phyloP scores from a whole-genome alignment of 2,113 vertebrate species.

The Nanger granti region DNA sequence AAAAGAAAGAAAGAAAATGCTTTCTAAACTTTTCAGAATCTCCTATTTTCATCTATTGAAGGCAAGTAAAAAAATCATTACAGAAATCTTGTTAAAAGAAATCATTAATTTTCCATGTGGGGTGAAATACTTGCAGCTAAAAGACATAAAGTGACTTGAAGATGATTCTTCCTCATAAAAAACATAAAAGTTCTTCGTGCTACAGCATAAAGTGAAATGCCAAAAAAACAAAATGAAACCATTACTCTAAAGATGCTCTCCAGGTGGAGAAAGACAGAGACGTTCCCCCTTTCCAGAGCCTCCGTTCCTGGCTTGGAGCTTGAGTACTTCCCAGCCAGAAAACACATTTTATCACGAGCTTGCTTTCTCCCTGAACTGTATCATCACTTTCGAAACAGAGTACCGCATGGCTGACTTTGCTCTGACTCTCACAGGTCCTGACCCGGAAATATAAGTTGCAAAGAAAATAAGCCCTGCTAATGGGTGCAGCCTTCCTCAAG shows the following conservation, averaged over 20 bases:
- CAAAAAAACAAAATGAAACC: background rate
- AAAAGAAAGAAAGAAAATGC: background rate
- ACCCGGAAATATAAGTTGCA: background rate
- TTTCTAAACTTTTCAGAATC: background rate
- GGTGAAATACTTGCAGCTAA: slow-evolving; percentile 22
- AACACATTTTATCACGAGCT: background rate
- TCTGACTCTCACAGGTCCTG: background rate
- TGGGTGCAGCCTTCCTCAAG: background rate
- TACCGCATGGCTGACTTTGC: background rate
- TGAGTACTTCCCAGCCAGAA: slow-evolving; percentile 10
- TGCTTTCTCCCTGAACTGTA: background rate
- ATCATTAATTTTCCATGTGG: background rate
- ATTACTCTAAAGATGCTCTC: background rate
- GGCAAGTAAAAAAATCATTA: background rate
- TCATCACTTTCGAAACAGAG: background rate
- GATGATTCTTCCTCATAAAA: background rate
- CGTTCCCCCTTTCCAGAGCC: background rate
- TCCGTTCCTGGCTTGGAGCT: background rate
- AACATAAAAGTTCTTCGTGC: background rate
- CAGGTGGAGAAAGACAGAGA: background rate
- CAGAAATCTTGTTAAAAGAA: background rate
- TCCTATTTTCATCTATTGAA: background rate
- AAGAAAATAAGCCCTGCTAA: background rate
- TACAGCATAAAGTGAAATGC: background rate
- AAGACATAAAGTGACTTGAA: background rate